Evolutionary conservation across 2,113 vertebrate species (phyloP), one percentile per base, ranked within the genome.

Genomic region (Excalfactoria chinensis): DNA sequence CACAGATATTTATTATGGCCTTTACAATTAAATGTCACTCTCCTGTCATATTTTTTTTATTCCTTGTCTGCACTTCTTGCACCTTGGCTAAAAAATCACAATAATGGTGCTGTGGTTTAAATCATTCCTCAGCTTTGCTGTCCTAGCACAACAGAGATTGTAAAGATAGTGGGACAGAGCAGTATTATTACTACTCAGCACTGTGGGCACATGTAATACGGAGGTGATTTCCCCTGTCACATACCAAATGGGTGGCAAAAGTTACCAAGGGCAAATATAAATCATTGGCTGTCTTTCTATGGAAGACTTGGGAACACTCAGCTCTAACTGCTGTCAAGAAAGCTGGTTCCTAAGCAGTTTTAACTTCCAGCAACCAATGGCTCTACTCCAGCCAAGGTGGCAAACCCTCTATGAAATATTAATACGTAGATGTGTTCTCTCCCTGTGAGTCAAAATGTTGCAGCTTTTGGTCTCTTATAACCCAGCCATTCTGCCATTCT

Each of bases 141-240:
- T 78, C 34, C 21, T 67, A 40, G 26, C 18, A 80, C 26, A 84
- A 10, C 4, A 67, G 35, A 76, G 46, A 49, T 41, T 1, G 0
- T 69, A 37, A 1, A 3, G 41, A 34, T 6, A 30, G 25, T 34
- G 8, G 64, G 40, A 43, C 32, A 13, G 6, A 4, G 21, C 28
- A 60, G 21, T 21, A 17, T 81, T 67, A 49, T 46, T 76, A 13
- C 41, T 84, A 62, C 34, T 11, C 48, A 2, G 4, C 28, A 22
- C 28, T 0, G 0, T 59, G 20, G 44, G 40, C 14, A 30, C 30
- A 48, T 2, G 21, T 53, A 18, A 55, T 21, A 41, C 0, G 1
- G 22, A 80, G 35, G 37, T 4, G 11, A 60, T 80, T 58, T 90
- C 35, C 26, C 3, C 11, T 21, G 11, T 68, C 28, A 34, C 19